phyloP scores from a whole-genome alignment of 37 sponge, comb jelly and placozoan species.

The Geodia barretti region DNA sequence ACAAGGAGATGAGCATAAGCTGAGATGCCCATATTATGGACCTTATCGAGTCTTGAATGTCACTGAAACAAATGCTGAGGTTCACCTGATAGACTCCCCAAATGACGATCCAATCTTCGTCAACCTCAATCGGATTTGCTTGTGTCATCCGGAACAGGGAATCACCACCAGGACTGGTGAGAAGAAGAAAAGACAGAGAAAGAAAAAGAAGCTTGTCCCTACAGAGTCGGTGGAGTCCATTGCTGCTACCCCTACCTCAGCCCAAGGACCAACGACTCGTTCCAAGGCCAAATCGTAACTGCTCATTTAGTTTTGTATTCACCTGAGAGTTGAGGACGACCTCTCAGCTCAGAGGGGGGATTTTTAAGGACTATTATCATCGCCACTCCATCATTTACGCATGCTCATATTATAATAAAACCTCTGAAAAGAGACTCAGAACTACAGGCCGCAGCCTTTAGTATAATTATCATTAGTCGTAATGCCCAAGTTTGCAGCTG shows the following conservation, averaged over 20 bases:
- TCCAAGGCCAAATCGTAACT: background rate
- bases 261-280: background rate
- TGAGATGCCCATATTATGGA: constrained; percentile 42
- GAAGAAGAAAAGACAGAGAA: background rate
- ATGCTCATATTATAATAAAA: constrained; percentile 55
- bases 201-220: background rate
- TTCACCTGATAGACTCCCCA: background rate
- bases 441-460: constrained; percentile 51
- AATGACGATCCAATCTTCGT: background rate
- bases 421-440: constrained; percentile 38
- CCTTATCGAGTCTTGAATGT: constrained; percentile 29
- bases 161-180: background rate
- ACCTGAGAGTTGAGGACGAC: too few species aligned
- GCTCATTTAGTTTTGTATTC: too few species aligned
- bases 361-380: too few species aligned
- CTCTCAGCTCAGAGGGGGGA: too few species aligned
- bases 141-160: background rate
- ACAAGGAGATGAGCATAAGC: constrained; percentile 30
- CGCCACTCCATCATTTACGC: too few species aligned
- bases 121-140: background rate
- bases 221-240: background rate
- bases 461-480: constrained; percentile 33
- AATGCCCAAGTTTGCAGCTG: constrained; percentile 23
- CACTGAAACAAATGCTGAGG: background rate
- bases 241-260: background rate